These are phyloP conservation scores for Microctonus brassicae DNA, from an alignment of 2,888 invertebrate species.

Conservation along the genomic window DNA sequence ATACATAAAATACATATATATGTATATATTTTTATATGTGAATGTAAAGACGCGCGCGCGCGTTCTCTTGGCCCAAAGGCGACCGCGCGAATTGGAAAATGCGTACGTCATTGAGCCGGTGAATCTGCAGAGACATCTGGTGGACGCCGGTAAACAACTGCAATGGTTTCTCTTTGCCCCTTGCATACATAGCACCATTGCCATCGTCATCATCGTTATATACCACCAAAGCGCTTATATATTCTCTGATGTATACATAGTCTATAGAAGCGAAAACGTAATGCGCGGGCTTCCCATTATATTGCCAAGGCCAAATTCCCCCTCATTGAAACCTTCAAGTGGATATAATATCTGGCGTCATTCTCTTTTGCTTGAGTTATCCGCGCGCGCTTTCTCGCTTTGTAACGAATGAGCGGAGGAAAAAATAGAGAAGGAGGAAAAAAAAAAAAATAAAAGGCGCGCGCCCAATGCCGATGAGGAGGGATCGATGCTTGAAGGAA, in stretches of 20 bases:
- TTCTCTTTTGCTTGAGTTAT: background rate
- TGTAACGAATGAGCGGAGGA: no score
- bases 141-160: conserved; percentile 56
- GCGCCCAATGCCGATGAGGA: background rate
- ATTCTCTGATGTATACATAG: conserved; percentile 14
- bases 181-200: conserved; percentile 30
- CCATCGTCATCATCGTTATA: conserved; percentile 20
- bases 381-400: background rate
- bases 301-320: conserved; percentile 46
- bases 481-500: conserved; percentile 20
- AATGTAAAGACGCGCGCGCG: conserved; percentile 16
- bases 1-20: no score
- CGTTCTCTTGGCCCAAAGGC: conserved; percentile 22
- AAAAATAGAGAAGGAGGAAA: background rate
- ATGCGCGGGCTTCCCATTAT: conserved; percentile 38
- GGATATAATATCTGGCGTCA: conserved; percentile 4
- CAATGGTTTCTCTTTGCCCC: conserved; percentile 30
- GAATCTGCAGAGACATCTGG: conserved; percentile 56
- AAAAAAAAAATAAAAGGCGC: conserved; percentile 4
- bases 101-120: conserved; percentile 52
- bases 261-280: conserved; percentile 25
- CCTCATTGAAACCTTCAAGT: conserved; percentile 13
- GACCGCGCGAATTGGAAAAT: conserved; percentile 47
- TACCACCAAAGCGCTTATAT: conserved; percentile 18
- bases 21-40: conserved; percentile 29